Percentiles rank a stretch among this genome's conserved stretches.
Evolutionary conservation across 2,888 invertebrate species (phyloP).

Genomic region (Scotopteryx bipunctaria): DNA sequence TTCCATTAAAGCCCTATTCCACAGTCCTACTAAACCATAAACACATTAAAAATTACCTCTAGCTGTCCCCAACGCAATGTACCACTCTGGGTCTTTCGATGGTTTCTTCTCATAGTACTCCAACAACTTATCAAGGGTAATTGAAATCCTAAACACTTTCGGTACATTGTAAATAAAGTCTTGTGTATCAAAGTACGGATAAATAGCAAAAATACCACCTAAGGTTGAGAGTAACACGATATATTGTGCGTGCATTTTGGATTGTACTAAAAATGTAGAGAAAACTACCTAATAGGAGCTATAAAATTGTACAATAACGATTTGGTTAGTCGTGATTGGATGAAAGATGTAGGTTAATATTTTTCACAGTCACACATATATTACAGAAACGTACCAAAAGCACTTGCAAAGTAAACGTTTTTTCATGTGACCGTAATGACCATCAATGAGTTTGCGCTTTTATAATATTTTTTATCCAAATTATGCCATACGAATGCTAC

Average conservation of each 20-base stretch:
- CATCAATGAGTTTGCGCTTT: too few relatives aligned
- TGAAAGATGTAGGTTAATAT: constrained; percentile 32
- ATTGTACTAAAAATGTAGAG: constrained; percentile 48
- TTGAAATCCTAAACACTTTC: constrained; percentile 72
- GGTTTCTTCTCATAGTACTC: constrained; percentile 73
- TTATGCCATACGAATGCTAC: not conserved
- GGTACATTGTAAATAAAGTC: constrained; percentile 80
- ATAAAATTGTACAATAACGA: constrained; percentile 51
- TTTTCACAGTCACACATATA: constrained; percentile 15
- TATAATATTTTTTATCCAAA: not conserved
- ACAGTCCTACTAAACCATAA: too few relatives aligned
- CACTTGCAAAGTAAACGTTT: constrained; percentile 1
- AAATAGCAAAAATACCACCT: constrained; percentile 54
- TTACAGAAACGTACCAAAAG: constrained; percentile 6
- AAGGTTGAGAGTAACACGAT: constrained; percentile 52
- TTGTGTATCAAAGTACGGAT: constrained; percentile 78
- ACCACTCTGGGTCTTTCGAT: constrained; percentile 79
- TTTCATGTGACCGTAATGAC: not conserved
- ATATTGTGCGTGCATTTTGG: constrained; percentile 63
- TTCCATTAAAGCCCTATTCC: too few relatives aligned
- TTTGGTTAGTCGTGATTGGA: constrained; percentile 64
- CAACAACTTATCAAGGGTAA: constrained; percentile 69
- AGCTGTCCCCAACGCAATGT: constrained; percentile 67
- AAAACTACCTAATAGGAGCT: constrained; percentile 45
- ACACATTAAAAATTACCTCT: too few relatives aligned